Percentiles rank a stretch among this genome's conserved stretches.
Conservation (phyloP, 1,140 invertebrate species). For the Drosophila paulistorum region DNA sequence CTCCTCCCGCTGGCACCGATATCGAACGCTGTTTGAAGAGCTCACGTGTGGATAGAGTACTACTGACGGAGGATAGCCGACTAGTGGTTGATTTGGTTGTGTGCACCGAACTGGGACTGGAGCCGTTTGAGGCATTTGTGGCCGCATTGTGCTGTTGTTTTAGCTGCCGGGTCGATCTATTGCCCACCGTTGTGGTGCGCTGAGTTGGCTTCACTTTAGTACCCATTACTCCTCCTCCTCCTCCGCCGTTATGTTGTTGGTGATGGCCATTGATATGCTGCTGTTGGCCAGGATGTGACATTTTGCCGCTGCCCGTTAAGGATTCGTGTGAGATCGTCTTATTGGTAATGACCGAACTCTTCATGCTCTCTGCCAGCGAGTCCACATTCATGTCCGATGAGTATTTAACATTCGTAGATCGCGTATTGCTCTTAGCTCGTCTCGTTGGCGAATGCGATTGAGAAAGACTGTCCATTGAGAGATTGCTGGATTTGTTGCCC, state of each 20-base stretch:
- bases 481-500: constrained; percentile 83
- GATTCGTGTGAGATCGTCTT: constrained; percentile 83
- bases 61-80: constrained; percentile 75
- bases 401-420: constrained; percentile 63
- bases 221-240: not conserved
- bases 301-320: constrained; percentile 58
- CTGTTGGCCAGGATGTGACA: constrained; percentile 58
- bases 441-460: constrained; percentile 68
- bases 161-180: constrained; percentile 62
- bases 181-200: constrained; percentile 49
- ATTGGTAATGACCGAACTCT: constrained; percentile 80
- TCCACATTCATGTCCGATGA: constrained; percentile 84
- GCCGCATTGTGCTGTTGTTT: constrained; percentile 70
- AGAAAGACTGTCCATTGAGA: constrained; percentile 85
- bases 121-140: constrained; percentile 66
- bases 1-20: constrained; percentile 68
- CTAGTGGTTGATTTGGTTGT: constrained; percentile 79
- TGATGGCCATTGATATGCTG: constrained; percentile 50
- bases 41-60: constrained; percentile 70
- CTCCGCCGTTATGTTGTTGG: not conserved
- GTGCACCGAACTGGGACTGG: constrained; percentile 77
- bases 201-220: constrained; percentile 40
- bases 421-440: constrained; percentile 55
- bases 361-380: constrained; percentile 84
- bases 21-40: constrained; percentile 77